phyloP scores from a whole-genome alignment of 2,113 vertebrate species.

The Crotalus tigris region DNA sequence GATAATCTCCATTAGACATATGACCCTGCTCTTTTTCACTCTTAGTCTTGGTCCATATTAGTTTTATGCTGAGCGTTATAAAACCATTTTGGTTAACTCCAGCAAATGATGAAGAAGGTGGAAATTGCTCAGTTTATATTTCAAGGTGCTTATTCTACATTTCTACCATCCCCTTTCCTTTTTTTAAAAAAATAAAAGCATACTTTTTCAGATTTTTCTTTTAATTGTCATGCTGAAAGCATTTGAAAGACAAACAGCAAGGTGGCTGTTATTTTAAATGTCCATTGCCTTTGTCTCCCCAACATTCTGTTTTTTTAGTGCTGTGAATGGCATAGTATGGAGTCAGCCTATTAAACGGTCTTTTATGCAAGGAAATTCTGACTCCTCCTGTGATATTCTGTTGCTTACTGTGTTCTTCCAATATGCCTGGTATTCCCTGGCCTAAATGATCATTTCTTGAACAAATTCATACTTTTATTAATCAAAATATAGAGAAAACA shows the following conservation, averaged over 20 bases:
- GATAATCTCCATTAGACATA: neutral
- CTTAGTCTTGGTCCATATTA: constrained; percentile 18
- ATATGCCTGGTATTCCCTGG: constrained; percentile 79
- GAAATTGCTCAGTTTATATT: constrained; percentile 61
- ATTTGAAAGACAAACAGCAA: constrained; percentile 77
- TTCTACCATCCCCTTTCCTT: constrained; percentile 9
- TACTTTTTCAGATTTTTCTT: constrained; percentile 33
- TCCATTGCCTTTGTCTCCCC: constrained; percentile 83
- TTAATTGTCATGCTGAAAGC: constrained; percentile 73
- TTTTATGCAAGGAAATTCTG: constrained; percentile 82
- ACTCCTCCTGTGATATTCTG: constrained; percentile 77
- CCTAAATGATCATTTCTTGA: constrained; percentile 87
- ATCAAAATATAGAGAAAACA: constrained; percentile 83
- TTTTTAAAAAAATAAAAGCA: too few relatives aligned
- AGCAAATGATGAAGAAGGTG: constrained; percentile 49
- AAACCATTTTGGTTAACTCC: constrained; percentile 12
- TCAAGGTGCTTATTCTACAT: constrained; percentile 43
- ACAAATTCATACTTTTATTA: constrained; percentile 86
- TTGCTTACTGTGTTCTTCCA: constrained; percentile 79
- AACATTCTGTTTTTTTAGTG: constrained; percentile 75
- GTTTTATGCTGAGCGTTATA: constrained; percentile 42
- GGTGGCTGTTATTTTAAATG: constrained; percentile 80
- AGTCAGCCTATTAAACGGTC: constrained; percentile 80
- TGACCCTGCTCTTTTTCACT: neutral
- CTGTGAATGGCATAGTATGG: constrained; percentile 79